A percentile compares a stretch with the other conserved stretches of the same genome.
Evolutionary conservation across 2,113 vertebrate species (phyloP).

Genomic region (Callionymus lyra): DNA sequence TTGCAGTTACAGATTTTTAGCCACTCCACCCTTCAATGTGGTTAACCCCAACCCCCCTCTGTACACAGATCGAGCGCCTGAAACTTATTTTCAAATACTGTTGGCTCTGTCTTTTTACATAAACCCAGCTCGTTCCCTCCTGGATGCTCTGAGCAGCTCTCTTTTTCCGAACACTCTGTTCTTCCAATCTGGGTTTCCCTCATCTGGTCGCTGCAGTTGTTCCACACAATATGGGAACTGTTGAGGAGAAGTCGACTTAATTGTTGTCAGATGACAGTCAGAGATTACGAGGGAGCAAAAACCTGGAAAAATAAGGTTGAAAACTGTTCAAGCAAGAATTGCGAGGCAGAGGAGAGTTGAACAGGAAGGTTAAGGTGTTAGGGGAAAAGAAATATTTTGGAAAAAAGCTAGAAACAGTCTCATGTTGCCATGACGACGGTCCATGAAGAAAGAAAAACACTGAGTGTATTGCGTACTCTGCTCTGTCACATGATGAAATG

Average conservation of each 20-base stretch:
- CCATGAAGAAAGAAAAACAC: conserved; percentile 55
- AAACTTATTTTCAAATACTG: conserved; percentile 14
- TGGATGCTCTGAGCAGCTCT: conserved; percentile 15
- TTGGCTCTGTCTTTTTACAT: conserved; percentile 28
- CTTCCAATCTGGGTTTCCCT: conserved; percentile 10
- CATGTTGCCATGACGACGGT: conserved; percentile 45
- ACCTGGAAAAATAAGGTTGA: conserved; percentile 12
- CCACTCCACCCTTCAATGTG: conserved; percentile 25
- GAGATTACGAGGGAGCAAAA: conserved; percentile 33
- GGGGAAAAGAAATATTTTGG: conserved; percentile 9
- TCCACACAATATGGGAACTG: conserved; percentile 23
- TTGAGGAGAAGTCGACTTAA: conserved; percentile 39
- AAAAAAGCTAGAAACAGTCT: conserved; percentile 21
- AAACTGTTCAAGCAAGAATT: conserved; percentile 6
- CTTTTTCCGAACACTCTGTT: conserved; percentile 39
- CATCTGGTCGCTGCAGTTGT: conserved; percentile 9
- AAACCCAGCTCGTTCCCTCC: conserved; percentile 42
- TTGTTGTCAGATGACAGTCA: conserved; percentile 59
- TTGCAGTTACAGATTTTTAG: too few species aligned
- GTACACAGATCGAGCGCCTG: conserved; percentile 12
- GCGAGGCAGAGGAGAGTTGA: conserved; percentile 16
- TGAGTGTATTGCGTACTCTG: conserved; percentile 17
- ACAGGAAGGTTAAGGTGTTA: background rate
- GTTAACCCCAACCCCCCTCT: conserved; percentile 21
- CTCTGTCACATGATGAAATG: conserved; percentile 25